phyloP scores from a whole-genome alignment of 2,113 vertebrate genomes.

The Entelurus aequoreus region DNA sequence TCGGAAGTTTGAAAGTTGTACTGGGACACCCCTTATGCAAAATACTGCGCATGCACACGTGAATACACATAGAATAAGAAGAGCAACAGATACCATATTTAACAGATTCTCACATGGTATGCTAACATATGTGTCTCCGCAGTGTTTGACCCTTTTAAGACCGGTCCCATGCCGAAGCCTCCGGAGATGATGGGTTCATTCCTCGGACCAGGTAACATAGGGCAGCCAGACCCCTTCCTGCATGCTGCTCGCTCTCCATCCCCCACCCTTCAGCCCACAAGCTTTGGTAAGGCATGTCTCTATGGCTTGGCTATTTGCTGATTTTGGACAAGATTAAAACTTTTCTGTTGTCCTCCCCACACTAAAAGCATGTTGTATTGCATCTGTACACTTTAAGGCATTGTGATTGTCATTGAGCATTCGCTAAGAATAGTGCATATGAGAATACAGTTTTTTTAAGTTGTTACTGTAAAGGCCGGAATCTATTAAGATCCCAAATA shows the following conservation, averaged over 20 bases:
- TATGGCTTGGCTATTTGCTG: slow-evolving; percentile 13
- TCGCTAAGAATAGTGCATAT: neutral
- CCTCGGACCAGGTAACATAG: slow-evolving; percentile 78
- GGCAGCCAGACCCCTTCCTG: slow-evolving; percentile 82
- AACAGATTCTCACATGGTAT: no score
- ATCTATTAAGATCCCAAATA: no score
- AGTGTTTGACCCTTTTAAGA: slow-evolving; percentile 87
- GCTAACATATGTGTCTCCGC: slow-evolving; percentile 7
- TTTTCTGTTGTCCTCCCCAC: neutral
- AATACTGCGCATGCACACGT: no score
- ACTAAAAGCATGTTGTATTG: slow-evolving; percentile 15
- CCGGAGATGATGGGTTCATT: slow-evolving; percentile 89
- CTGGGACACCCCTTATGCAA: no score
- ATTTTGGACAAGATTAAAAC: slow-evolving; percentile 1
- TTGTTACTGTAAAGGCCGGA: no score
- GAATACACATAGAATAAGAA: no score
- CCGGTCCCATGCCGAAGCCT: slow-evolving; percentile 78
- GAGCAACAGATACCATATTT: no score
- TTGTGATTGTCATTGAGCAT: neutral
- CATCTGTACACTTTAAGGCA: neutral
- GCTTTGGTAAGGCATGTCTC: slow-evolving; percentile 76
- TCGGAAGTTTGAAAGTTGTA: no score
- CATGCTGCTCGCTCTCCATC: slow-evolving; percentile 88
- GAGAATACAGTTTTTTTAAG: no score
- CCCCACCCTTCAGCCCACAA: slow-evolving; percentile 76